Conservation (phyloP, 2,888 invertebrate genomes). For the Macrosoma leucophasiata region DNA sequence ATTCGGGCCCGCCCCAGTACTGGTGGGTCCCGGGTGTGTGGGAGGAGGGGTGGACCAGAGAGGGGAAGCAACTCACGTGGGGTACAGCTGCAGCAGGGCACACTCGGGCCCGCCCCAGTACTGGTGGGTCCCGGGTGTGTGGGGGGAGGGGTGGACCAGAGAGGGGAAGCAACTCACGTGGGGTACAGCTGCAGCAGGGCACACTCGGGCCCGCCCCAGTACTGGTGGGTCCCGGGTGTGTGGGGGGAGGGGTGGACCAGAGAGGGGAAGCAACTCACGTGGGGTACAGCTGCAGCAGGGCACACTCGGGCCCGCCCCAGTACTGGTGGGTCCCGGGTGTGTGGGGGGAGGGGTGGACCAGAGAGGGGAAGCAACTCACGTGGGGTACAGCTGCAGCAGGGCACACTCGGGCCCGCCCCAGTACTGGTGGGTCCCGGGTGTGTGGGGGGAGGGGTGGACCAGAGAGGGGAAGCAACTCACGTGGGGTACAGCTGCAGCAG, state of each 20-base stretch:
- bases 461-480: too few relatives aligned
- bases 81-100: constrained; percentile 84
- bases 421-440: constrained; percentile 88
- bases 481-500: constrained; percentile 85
- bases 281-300: constrained; percentile 85
- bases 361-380: too few relatives aligned
- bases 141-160: not conserved
- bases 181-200: constrained; percentile 85
- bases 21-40: too few relatives aligned
- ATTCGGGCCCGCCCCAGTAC: too few relatives aligned
- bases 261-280: constrained; percentile 66
- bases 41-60: too few relatives aligned
- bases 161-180: constrained; percentile 76
- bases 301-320: constrained; percentile 88
- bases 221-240: constrained; percentile 86
- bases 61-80: constrained; percentile 72
- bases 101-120: constrained; percentile 91
- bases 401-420: constrained; percentile 89
- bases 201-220: constrained; percentile 89
- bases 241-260: not conserved
- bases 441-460: too few relatives aligned
- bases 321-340: constrained; percentile 88
- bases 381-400: constrained; percentile 84
- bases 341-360: too few relatives aligned
- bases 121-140: constrained; percentile 82